These are phyloP conservation scores for Megalops atlanticus DNA, from an alignment of 2,113 vertebrate species.

Conservation along the genomic window DNA sequence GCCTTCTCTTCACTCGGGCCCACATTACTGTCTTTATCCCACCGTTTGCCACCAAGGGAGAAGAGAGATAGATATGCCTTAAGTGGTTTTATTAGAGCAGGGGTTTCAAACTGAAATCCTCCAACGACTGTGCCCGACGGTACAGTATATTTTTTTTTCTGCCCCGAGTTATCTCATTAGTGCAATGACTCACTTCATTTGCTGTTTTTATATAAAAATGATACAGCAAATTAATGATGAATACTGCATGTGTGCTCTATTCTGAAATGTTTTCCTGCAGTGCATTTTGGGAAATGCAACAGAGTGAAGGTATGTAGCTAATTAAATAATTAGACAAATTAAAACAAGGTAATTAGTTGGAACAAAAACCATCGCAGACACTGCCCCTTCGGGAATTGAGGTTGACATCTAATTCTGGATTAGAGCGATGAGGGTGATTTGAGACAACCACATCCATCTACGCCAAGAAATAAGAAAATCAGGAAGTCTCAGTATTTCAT, in stretches of 20 bases:
- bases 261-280: neutral
- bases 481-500: neutral
- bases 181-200: neutral
- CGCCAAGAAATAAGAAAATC: neutral
- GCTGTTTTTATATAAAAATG: neutral
- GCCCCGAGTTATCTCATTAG: neutral
- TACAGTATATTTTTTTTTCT: neutral
- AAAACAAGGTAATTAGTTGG: neutral
- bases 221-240: neutral
- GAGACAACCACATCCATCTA: neutral
- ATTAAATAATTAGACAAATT: slow-evolving; percentile 1
- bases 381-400: neutral
- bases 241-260: neutral
- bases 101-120: neutral
- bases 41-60: neutral
- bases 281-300: neutral
- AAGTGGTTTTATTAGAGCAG: neutral
- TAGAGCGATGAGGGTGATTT: too few species aligned
- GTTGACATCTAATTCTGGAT: neutral
- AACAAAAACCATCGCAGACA: neutral
- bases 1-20: neutral
- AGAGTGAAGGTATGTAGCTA: neutral
- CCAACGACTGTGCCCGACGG: neutral
- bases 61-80: neutral
- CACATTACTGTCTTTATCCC: neutral